phyloP scores from a whole-genome alignment of 1,140 invertebrate genomes.

The Oryctes rhinoceros region DNA sequence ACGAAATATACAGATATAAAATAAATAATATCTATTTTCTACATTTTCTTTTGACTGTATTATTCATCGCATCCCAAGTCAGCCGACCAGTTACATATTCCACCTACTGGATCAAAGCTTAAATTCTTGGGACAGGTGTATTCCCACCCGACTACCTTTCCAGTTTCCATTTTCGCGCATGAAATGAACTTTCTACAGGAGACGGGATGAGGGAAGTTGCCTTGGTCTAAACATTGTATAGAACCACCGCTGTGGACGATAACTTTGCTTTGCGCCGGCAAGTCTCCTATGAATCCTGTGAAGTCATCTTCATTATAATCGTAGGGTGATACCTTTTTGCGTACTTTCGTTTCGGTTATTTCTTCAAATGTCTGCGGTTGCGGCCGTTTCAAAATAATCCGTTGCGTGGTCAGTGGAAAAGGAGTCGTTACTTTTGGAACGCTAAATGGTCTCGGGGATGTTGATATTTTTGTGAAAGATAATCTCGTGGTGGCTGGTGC shows the following conservation, averaged over 20 bases:
- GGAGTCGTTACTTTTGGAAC: slow-evolving; percentile 49
- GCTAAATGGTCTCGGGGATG: slow-evolving; percentile 36
- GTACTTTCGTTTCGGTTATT: neutral
- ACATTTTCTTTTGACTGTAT: neutral
- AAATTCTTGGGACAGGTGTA: slow-evolving; percentile 86
- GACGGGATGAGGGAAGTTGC: slow-evolving; percentile 87
- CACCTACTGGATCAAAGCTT: slow-evolving; percentile 86
- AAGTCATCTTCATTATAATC: slow-evolving; percentile 69
- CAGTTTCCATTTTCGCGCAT: slow-evolving; percentile 82
- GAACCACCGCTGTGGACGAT: slow-evolving; percentile 66
- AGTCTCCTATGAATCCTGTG: slow-evolving; percentile 65
- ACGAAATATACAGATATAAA: neutral
- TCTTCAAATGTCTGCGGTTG: slow-evolving; percentile 43
- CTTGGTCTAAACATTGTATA: slow-evolving; percentile 84
- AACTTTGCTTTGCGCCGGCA: slow-evolving; percentile 58
- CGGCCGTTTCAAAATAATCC: slow-evolving; percentile 43
- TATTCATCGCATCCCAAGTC: slow-evolving; percentile 75
- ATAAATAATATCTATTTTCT: neutral
- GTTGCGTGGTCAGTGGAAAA: slow-evolving; percentile 42
- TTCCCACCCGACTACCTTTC: slow-evolving; percentile 80
- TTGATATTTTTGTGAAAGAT: neutral
- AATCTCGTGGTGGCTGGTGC: neutral
- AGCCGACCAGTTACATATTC: slow-evolving; percentile 88
- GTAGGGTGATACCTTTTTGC: slow-evolving; percentile 64
- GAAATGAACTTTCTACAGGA: slow-evolving; percentile 90